phyloP scores from a whole-genome alignment of 2,113 vertebrate genomes.

The Motacilla alba region DNA sequence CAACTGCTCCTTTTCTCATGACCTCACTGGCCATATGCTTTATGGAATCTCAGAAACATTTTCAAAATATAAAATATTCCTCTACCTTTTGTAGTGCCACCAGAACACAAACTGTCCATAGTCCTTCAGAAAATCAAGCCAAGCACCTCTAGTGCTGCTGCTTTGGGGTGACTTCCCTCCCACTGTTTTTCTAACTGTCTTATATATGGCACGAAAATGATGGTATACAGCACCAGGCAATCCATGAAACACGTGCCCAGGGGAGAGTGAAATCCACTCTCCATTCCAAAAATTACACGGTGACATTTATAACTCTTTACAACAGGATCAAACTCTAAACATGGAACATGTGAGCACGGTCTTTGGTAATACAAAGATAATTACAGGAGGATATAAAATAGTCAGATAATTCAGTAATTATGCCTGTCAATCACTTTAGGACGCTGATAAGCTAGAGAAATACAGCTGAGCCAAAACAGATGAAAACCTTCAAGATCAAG shows the following conservation, averaged over 20 bases:
- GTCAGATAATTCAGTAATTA: neutral
- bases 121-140: neutral
- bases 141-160: neutral
- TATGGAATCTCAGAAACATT: neutral
- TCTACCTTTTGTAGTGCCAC: neutral
- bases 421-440: neutral
- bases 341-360: neutral
- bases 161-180: neutral
- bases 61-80: neutral
- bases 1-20: neutral
- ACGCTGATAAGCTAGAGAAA: neutral
- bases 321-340: neutral
- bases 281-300: neutral
- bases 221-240: neutral
- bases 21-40: neutral
- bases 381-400: neutral
- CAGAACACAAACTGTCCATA: neutral
- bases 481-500: neutral
- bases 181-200: fast-evolving
- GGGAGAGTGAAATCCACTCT: neutral
- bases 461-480: neutral
- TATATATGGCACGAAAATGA: fast-evolving
- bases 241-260: fast-evolving
- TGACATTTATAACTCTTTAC: neutral
- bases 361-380: neutral